Percentiles rank a stretch among this genome's conserved stretches.
phyloP scores from a whole-genome alignment of 2,888 invertebrate genomes.

The Tinea pellionella region DNA sequence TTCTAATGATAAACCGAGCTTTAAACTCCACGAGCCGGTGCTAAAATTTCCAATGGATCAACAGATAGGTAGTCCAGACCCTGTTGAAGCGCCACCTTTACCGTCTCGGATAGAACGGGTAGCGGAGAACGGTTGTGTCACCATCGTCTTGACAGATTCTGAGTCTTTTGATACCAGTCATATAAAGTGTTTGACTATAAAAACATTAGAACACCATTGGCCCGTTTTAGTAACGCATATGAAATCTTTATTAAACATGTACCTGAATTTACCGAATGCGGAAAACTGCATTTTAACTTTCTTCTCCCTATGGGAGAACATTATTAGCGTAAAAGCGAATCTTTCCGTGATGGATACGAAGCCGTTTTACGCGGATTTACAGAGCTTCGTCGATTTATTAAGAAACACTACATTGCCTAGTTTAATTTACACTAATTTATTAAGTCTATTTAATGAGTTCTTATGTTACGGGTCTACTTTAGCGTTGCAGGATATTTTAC shows the following conservation, averaged over 20 bases:
- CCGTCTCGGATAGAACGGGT: slow-evolving; percentile 50
- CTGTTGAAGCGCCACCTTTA: slow-evolving; percentile 40
- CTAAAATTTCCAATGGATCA: slow-evolving; percentile 43
- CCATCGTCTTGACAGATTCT: slow-evolving; percentile 77
- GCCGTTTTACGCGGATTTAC: slow-evolving; percentile 87
- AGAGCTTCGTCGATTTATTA: slow-evolving; percentile 80
- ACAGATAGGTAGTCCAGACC: slow-evolving; percentile 32
- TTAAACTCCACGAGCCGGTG: slow-evolving; percentile 53
- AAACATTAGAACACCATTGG: slow-evolving; percentile 88
- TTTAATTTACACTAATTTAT: slow-evolving; percentile 85
- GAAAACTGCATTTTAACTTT: slow-evolving; percentile 84
- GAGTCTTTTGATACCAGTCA: slow-evolving; percentile 88
- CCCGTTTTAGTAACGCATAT: slow-evolving; percentile 81
- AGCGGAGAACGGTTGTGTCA: slow-evolving; percentile 67
- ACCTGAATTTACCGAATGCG: slow-evolving; percentile 68
- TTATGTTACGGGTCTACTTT: slow-evolving; percentile 91
- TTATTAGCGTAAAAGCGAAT: slow-evolving; percentile 91
- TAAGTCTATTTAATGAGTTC: slow-evolving; percentile 90
- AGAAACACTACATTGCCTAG: slow-evolving; percentile 79
- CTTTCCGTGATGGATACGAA: slow-evolving; percentile 90
- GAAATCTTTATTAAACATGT: slow-evolving; percentile 67
- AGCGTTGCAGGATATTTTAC: slow-evolving; percentile 87
- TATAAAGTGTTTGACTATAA: slow-evolving; percentile 87
- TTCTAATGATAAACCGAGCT: slow-evolving; percentile 29
- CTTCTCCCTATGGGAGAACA: slow-evolving; percentile 88